Evolutionary conservation across 2,888 invertebrate genomes (phyloP).

Genomic region (Aspidapion aeneum): DNA sequence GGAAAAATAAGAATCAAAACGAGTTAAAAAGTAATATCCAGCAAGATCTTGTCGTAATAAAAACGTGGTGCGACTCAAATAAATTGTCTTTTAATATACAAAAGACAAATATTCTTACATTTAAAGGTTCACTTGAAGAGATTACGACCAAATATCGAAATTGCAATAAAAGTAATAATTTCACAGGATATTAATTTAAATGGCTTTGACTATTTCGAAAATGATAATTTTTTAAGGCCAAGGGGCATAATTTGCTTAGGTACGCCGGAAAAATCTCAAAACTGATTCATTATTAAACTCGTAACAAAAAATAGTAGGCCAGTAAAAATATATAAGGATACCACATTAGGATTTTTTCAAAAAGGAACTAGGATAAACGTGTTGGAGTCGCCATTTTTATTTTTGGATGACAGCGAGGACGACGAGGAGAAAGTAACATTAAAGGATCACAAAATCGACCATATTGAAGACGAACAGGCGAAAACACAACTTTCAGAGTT

Average conservation of each 20-base stretch:
- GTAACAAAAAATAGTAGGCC: background rate
- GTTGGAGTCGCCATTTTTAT: background rate
- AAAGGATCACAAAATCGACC: background rate
- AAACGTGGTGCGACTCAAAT: no score
- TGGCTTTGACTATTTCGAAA: no score
- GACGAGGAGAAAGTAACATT: background rate
- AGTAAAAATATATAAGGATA: background rate
- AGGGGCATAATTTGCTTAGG: background rate
- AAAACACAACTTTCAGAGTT: background rate
- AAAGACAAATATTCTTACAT: no score
- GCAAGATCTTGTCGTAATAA: no score
- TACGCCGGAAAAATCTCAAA: background rate
- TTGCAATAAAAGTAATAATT: no score
- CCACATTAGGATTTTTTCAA: background rate
- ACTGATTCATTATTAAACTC: background rate
- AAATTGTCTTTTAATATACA: no score
- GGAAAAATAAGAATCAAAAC: no score
- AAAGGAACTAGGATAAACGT: background rate
- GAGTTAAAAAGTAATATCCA: no score
- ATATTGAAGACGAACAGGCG: background rate
- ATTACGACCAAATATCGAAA: no score
- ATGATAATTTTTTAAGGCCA: background rate
- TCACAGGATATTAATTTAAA: no score
- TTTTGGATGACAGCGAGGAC: background rate
- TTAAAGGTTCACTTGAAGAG: no score